These are phyloP conservation scores for Sylvicapra grimmia DNA, from an alignment of 2,113 vertebrate genomes.

Conservation along the genomic window DNA sequence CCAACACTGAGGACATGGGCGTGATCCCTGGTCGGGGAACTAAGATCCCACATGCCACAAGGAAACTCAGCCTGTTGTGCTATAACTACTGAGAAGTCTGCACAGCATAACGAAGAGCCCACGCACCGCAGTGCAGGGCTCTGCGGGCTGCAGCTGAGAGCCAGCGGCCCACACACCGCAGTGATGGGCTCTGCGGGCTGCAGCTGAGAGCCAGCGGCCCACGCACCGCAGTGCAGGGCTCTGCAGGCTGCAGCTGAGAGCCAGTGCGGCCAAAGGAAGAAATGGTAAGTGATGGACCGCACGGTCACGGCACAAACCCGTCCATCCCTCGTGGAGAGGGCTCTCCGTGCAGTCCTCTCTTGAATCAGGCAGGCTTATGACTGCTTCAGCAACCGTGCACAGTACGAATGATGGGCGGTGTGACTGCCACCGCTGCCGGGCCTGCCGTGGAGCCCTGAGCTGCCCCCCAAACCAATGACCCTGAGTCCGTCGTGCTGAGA, in stretches of 20 bases:
- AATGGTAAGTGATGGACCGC: fast-evolving
- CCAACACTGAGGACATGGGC: not conserved
- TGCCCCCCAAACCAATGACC: not conserved
- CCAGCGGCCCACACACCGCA: not conserved
- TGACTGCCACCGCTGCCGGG: not conserved
- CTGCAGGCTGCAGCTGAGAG: fast-evolving
- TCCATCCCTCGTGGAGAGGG: fast-evolving
- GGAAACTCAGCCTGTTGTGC: not conserved
- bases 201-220: not conserved
- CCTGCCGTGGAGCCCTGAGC: not conserved
- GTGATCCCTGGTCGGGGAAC: not conserved
- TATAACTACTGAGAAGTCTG: not conserved
- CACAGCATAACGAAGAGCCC: not conserved
- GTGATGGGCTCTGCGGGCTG: fast-evolving
- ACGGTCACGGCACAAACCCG: fast-evolving
- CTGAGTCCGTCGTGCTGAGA: not conserved
- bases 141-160: fast-evolving
- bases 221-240: not conserved
- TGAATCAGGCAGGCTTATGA: not conserved
- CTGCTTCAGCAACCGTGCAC: not conserved
- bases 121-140: not conserved
- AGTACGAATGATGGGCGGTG: fast-evolving
- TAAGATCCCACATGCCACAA: not conserved
- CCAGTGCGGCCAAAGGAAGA: fast-evolving
- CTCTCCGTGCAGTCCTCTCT: not conserved